These are phyloP conservation scores for Tholera decimalis DNA, from an alignment of 2,888 invertebrate species.

Conservation along the genomic window DNA sequence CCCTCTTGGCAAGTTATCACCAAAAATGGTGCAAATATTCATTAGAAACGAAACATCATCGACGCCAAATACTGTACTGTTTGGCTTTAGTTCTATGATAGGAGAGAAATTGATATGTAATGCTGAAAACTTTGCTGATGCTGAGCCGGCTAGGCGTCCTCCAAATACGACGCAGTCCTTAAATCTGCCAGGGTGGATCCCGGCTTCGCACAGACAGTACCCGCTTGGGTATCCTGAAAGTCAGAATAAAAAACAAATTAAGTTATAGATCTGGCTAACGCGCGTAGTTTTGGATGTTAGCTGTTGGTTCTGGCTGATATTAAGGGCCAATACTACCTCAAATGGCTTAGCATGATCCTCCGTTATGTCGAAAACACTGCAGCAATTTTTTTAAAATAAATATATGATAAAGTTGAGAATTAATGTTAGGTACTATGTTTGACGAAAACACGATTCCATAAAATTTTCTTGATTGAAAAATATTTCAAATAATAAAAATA, in stretches of 20 bases:
- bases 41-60: constrained; percentile 72
- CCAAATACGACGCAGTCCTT: constrained; percentile 38
- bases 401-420: too few relatives aligned
- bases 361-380: too few relatives aligned
- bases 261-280: neutral
- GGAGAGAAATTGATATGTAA: constrained; percentile 43
- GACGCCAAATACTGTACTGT: constrained; percentile 65
- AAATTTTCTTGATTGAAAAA: too few relatives aligned
- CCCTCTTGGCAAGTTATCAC: constrained; percentile 72
- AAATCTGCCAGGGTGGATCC: constrained; percentile 31
- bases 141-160: constrained; percentile 24
- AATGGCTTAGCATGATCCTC: too few relatives aligned
- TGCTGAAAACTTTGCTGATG: constrained; percentile 24
- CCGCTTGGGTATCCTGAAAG: constrained; percentile 38
- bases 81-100: constrained; percentile 29
- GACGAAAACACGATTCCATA: too few relatives aligned
- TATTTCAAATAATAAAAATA: too few relatives aligned
- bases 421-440: too few relatives aligned
- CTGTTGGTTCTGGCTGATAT: too few relatives aligned
- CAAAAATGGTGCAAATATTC: constrained; percentile 78
- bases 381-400: too few relatives aligned
- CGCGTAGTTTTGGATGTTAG: too few relatives aligned
- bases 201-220: constrained; percentile 51
- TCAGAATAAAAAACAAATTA: neutral
- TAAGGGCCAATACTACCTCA: too few relatives aligned